phyloP scores from a whole-genome alignment of 2,888 invertebrate genomes.

The Adela reaumurella region DNA sequence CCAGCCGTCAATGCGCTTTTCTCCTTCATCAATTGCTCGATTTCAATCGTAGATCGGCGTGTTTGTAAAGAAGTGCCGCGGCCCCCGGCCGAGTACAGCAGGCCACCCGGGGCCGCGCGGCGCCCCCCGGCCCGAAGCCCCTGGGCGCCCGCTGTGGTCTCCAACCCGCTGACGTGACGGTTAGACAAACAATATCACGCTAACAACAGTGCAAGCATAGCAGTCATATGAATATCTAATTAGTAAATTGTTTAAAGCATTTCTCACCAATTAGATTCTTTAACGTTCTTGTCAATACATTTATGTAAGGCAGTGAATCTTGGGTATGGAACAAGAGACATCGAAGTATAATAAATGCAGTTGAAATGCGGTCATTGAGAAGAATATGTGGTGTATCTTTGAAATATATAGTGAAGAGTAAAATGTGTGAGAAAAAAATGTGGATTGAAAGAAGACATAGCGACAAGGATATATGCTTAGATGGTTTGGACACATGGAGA shows the following conservation, averaged over 20 bases:
- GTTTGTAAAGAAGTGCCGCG: conserved; percentile 13
- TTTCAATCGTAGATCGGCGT: background rate
- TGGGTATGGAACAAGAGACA: too few relatives aligned
- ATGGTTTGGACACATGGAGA: too few relatives aligned
- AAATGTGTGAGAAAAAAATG: too few relatives aligned
- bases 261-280: conserved; percentile 1
- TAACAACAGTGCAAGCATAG: background rate
- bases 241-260: conserved; percentile 1
- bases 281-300: too few relatives aligned
- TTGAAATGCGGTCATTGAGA: too few relatives aligned
- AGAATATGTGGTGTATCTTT: too few relatives aligned
- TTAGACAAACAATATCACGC: background rate
- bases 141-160: background rate
- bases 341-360: too few relatives aligned
- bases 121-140: conserved; percentile 38
- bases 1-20: background rate
- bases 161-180: background rate
- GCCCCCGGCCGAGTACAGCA: conserved; percentile 46
- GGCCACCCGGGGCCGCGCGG: conserved; percentile 47
- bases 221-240: too few relatives aligned
- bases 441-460: too few relatives aligned
- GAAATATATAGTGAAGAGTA: too few relatives aligned
- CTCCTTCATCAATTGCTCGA: background rate
- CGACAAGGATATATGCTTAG: too few relatives aligned
- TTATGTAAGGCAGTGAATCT: too few relatives aligned